Conservation (phyloP, 2,797 vertebrate genomes). For the Adrianichthys oophorus region DNA sequence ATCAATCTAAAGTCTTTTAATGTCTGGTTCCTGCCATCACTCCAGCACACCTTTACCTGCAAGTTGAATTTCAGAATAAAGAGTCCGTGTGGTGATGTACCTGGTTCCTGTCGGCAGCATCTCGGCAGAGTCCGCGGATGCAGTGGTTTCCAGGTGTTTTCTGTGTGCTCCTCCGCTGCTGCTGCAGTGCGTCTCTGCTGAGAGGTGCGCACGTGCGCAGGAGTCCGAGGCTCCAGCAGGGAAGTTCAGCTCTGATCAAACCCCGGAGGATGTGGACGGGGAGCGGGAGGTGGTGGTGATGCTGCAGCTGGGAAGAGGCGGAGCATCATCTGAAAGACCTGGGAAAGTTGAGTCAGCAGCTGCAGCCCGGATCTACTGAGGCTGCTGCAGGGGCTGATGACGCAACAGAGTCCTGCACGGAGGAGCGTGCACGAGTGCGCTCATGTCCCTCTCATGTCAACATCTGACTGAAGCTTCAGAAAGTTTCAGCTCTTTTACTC, state of each 20-base stretch:
- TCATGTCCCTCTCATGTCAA: too few relatives aligned
- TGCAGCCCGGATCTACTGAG: slow-evolving; percentile 16
- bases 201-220: slow-evolving; percentile 22
- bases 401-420: slow-evolving; percentile 36
- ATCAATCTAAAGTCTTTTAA: too few relatives aligned
- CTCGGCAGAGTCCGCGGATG: slow-evolving; percentile 36
- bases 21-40: too few relatives aligned
- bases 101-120: slow-evolving; percentile 59
- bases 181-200: slow-evolving; percentile 74
- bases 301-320: slow-evolving; percentile 27
- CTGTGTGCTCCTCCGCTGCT: slow-evolving; percentile 43
- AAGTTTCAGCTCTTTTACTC: too few relatives aligned
- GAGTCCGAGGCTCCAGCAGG: slow-evolving; percentile 32
- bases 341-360: slow-evolving; percentile 42
- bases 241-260: slow-evolving; percentile 42
- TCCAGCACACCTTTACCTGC: too few relatives aligned
- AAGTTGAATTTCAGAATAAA: neutral
- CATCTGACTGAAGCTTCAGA: too few relatives aligned
- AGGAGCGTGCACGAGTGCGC: too few relatives aligned
- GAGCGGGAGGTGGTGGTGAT: slow-evolving; percentile 25
- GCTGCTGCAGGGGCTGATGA: slow-evolving; percentile 42
- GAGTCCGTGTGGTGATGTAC: slow-evolving; percentile 44
- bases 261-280: slow-evolving; percentile 52
- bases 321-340: neutral
- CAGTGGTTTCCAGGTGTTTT: slow-evolving; percentile 41